Base-by-base conservation (phyloP, 2,113 vertebrate species). In the Dissostichus mawsoni region DNA sequence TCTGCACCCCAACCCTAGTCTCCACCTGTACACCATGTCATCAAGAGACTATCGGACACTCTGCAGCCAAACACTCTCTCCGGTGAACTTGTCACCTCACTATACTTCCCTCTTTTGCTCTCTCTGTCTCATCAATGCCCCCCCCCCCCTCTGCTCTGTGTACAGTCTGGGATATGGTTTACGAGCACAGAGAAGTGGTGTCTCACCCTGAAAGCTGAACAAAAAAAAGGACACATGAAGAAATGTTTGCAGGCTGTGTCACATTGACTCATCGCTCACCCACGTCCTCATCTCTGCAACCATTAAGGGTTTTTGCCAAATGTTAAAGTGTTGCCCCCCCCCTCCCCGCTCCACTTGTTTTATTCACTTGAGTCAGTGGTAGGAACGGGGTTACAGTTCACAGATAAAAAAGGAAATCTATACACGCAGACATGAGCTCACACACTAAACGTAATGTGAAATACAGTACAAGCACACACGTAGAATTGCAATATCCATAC, bases 261-360 rank as follows among this genome's bases (percentile, higher is more conserved):
- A 78, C 82, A 82, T 76, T 80, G 86, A 86, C 85, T 84, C 69
- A 77, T 78, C 18, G 67, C 83, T 84, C 87, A 64, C 86, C 67
- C 83, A 17, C 25, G 36, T 85, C 71, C 61, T 82, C 81, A 62
- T 70, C 77, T 78, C 70, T 44, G 55, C 52, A 70, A 20, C 66
- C 61, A 50, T 70, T 14, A 79, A 65, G 66, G 65, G 33, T 67
- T 82, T 91, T 90, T 85, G 87, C 89, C 91, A 89, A 91, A 92
- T 65, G 59, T 80, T 84, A 55, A 61, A 11, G 50, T 79, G 52
- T 80, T 45, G 64, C 61, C 23, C 9, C 45, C 45, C n/a, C 29
- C 33, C 36, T 18, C n/a, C 33, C 33, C 0, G 11, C 64, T 29
- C 68, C 36, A 29, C 65, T 69, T 70, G 74, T 87, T 89, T 88